Conservation (phyloP, 2,797 vertebrate genomes). For the Peromyscus aztecus region DNA sequence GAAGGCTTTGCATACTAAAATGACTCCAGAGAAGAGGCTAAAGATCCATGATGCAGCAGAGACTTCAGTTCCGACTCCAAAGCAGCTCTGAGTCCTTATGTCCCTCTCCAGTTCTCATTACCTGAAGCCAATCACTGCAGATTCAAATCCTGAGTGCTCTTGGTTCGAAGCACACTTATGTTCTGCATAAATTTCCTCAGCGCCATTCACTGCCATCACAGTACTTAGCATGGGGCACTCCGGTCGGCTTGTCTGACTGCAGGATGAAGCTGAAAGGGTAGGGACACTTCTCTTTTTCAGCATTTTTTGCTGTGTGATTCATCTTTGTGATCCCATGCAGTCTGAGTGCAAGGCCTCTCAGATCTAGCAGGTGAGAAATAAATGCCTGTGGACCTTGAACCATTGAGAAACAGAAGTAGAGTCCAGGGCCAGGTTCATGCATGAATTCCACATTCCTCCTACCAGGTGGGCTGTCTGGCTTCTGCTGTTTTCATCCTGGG, state of each 20-base stretch:
- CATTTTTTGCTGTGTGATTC: neutral
- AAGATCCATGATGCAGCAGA: neutral
- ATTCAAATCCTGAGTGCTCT: neutral
- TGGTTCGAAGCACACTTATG: neutral
- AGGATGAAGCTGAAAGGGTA: neutral
- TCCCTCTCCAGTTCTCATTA: neutral
- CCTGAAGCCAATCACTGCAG: neutral
- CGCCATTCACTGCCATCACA: rapidly evolving
- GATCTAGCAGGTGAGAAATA: neutral
- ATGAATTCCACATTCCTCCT: neutral
- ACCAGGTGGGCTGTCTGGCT: rapidly evolving
- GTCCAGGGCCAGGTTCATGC: rapidly evolving
- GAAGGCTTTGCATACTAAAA: neutral
- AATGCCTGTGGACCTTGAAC: neutral
- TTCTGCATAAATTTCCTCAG: neutral
- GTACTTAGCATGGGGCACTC: rapidly evolving
- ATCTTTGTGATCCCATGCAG: neutral
- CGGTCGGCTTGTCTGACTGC: rapidly evolving
- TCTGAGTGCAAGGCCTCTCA: neutral
- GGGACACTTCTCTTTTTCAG: neutral
- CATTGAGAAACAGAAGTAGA: neutral
- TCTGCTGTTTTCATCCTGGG: neutral
- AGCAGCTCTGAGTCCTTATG: neutral
- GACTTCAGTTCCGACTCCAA: neutral
- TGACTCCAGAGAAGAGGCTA: rapidly evolving